These are phyloP conservation scores for Merluccius polli DNA, from an alignment of 2,797 vertebrate species.

Conservation along the genomic window DNA sequence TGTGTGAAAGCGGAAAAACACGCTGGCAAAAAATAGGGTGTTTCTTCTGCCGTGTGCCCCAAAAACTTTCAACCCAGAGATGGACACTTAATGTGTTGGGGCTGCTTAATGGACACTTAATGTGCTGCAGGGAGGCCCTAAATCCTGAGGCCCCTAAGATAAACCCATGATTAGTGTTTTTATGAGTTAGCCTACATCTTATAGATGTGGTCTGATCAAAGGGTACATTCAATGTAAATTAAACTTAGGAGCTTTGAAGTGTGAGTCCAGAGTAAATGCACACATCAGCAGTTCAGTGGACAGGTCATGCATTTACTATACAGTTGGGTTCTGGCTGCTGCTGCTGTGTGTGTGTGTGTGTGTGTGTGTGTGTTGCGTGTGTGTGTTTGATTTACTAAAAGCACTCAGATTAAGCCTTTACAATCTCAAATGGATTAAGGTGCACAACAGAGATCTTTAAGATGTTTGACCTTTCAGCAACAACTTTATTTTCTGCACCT, in stretches of 20 bases:
- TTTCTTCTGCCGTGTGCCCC: background rate
- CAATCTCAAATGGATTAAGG: background rate
- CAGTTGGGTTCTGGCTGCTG: background rate
- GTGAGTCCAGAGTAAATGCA: background rate
- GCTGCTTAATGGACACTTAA: background rate
- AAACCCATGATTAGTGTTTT: background rate
- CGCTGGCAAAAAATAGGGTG: background rate
- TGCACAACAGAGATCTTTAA: background rate
- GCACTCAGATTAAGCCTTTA: background rate
- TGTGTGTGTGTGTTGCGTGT: background rate
- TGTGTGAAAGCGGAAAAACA: background rate
- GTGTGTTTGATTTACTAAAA: background rate
- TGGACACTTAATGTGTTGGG: background rate
- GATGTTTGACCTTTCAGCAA: background rate
- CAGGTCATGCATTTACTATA: background rate
- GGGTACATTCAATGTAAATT: background rate
- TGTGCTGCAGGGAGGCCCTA: background rate
- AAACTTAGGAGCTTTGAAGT: background rate
- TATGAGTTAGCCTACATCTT: background rate
- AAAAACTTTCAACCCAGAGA: background rate
- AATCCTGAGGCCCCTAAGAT: background rate
- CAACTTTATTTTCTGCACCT: background rate
- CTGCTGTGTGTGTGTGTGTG: constrained; percentile 4
- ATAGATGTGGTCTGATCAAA: background rate
- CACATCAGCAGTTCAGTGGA: background rate